Evolutionary conservation across 2,113 vertebrate genomes (phyloP).

Genomic region (Cepphus grylle): DNA sequence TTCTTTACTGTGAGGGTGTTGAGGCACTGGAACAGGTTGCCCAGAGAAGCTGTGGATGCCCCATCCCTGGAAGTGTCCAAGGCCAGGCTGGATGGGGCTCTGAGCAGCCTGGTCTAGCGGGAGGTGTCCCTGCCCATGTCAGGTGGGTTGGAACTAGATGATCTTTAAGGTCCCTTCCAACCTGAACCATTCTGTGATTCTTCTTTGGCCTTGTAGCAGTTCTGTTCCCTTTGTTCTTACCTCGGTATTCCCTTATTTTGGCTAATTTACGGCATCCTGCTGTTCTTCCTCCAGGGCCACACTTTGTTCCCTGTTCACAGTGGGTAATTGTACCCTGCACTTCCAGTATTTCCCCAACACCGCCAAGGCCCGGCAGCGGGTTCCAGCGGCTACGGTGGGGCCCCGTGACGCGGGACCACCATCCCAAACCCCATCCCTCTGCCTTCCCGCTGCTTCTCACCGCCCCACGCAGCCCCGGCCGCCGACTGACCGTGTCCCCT

Average conservation of each 20-base stretch:
- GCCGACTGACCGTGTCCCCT: rapidly evolving
- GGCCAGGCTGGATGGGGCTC: too few relatives aligned
- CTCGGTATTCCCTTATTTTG: neutral
- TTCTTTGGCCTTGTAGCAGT: neutral
- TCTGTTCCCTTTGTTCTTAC: neutral
- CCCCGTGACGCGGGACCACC: rapidly evolving
- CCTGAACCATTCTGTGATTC: neutral
- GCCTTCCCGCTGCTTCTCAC: rapidly evolving
- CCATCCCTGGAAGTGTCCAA: too few relatives aligned
- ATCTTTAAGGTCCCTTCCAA: too few relatives aligned
- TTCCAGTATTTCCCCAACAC: neutral
- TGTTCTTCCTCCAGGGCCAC: neutral
- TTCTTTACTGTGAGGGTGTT: too few relatives aligned
- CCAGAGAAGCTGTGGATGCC: too few relatives aligned
- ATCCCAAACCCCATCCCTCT: neutral
- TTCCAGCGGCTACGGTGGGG: neutral
- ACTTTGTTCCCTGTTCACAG: neutral
- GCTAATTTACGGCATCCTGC: neutral
- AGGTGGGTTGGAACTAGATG: too few relatives aligned
- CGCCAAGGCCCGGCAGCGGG: neutral
- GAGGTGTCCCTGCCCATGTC: too few relatives aligned
- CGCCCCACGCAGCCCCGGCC: neutral
- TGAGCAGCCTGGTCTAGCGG: too few relatives aligned
- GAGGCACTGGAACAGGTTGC: too few relatives aligned
- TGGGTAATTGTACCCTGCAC: neutral